Evolutionary conservation across 1,140 invertebrate genomes (phyloP), one percentile per base, ranked within the genome.

Genomic region (Stegodyphus mimosarum): DNA sequence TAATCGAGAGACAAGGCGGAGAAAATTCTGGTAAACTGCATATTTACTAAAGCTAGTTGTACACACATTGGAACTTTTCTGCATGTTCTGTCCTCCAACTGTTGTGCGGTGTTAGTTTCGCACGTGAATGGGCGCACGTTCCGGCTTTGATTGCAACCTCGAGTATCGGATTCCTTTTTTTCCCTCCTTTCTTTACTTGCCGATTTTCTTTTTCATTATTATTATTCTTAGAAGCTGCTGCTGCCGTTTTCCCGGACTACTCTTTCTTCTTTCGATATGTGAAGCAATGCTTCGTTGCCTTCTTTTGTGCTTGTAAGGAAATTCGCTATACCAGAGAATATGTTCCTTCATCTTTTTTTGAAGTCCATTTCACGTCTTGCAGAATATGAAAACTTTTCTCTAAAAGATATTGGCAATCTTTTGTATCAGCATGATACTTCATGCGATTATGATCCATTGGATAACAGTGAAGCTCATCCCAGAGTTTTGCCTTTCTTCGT

Each of bases 61-160:
- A 60, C 55, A 60, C 1, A 60, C 10, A 33, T 9, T 83, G 80
- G 80, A 74, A 18, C 80, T 74, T 83, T 83, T 60, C 7, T 33
- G 60, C 48, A 15, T 83, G 48, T 53, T 60, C 33, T 71, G 11
- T 18, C 53, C n/a, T 66, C 70, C 80, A 83, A 83, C 80, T 83
- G 80, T 83, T 83, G 80, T 83, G 55, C 49, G 80, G 72, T 73
- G 70, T 83, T 66, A 74, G 80, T 83, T 83, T 83, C 80, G 80
- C 80, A 83, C 80, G 80, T 83, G 80, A 83, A 74, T 83, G 50
- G 63, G 7, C 50, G 80, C 80, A 83, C 80, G 71, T 83, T 83
- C 80, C 50, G 66, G 70, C 80, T 83, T 83, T 83, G 80, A 83
- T 83, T 83, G 80, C 80, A 83, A 83, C 55, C 80, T 83, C 60